These are phyloP conservation scores for Anoplopoma fimbria DNA, from an alignment of 2,113 vertebrate species.

Conservation along the genomic window DNA sequence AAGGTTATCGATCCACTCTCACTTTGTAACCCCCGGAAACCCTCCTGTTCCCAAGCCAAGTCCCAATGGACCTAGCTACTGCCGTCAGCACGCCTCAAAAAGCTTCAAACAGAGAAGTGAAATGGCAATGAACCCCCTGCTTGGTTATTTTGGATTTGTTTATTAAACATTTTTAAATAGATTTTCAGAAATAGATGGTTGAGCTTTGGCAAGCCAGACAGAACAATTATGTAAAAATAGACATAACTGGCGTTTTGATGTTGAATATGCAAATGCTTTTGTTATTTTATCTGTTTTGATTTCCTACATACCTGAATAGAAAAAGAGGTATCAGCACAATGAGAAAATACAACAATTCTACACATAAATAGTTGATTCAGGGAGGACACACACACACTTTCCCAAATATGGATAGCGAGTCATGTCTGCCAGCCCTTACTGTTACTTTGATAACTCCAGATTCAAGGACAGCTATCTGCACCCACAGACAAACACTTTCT, in stretches of 20 bases:
- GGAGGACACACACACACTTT: slow-evolving; percentile 38
- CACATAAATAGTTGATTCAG: slow-evolving; percentile 25
- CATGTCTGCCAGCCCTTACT: slow-evolving; percentile 72
- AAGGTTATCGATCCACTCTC: neutral
- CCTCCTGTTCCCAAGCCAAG: neutral
- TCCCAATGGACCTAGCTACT: neutral
- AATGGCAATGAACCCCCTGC: neutral
- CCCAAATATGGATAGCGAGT: slow-evolving; percentile 56
- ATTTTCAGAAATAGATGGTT: slow-evolving; percentile 41
- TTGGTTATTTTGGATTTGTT: slow-evolving; percentile 20
- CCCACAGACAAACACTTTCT: slow-evolving; percentile 50
- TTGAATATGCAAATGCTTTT: neutral
- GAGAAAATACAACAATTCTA: slow-evolving; percentile 22
- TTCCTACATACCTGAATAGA: slow-evolving; percentile 5
- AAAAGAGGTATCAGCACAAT: neutral
- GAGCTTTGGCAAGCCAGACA: slow-evolving; percentile 22
- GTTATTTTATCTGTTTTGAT: neutral
- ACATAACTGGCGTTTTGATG: slow-evolving; percentile 10
- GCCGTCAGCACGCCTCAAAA: slow-evolving; percentile 1
- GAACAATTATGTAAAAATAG: slow-evolving; percentile 31
- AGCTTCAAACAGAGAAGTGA: neutral
- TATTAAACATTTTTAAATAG: slow-evolving; percentile 19
- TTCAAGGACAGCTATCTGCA: slow-evolving; percentile 69
- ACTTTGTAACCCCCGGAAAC: neutral
- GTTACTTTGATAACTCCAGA: slow-evolving; percentile 69